These are phyloP conservation scores for Dendroctonus ponderosae DNA, from an alignment of 1,140 invertebrate genomes.

Conservation along the genomic window DNA sequence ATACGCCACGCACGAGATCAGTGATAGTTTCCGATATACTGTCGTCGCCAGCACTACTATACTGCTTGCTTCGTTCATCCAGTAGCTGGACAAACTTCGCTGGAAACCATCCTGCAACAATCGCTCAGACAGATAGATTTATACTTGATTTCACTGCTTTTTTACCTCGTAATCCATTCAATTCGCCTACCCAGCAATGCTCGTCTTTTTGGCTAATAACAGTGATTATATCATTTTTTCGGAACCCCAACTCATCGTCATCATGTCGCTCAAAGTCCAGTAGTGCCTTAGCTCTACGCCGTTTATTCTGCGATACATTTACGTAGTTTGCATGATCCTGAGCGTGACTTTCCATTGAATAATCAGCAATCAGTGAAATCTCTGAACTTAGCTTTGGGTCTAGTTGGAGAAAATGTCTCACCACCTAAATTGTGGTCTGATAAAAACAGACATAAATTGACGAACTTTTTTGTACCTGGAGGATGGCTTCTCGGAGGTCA, in stretches of 20 bases:
- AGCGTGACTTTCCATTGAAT: conserved; percentile 91
- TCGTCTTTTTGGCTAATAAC: conserved; percentile 98
- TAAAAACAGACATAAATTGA: conserved; percentile 2
- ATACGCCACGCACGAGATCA: conserved; percentile 89
- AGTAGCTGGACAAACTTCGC: conserved; percentile 96
- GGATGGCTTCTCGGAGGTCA: conserved; percentile 93
- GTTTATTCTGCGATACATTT: conserved; percentile 82
- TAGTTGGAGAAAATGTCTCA: conserved; percentile 81
- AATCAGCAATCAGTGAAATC: conserved; percentile 85
- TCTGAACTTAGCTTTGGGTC: conserved; percentile 72
- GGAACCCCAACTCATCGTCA: conserved; percentile 97
- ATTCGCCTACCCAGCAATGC: conserved; percentile 99
- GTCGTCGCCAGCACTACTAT: conserved; percentile 96
- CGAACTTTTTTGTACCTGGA: conserved; percentile 54
- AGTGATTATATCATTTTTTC: conserved; percentile 97
- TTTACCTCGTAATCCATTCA: conserved; percentile 88
- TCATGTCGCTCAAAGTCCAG: conserved; percentile 97
- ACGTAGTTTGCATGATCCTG: conserved; percentile 93
- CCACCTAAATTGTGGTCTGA: conserved; percentile 63
- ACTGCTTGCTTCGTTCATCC: conserved; percentile 96
- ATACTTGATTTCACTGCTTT: background rate
- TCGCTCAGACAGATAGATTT: conserved; percentile 4
- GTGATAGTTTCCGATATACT: conserved; percentile 93
- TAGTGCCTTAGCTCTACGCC: conserved; percentile 90
- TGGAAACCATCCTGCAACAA: conserved; percentile 87